These are phyloP conservation scores for Etheostoma perlongum DNA, from an alignment of 2,797 vertebrate genomes.

Conservation along the genomic window DNA sequence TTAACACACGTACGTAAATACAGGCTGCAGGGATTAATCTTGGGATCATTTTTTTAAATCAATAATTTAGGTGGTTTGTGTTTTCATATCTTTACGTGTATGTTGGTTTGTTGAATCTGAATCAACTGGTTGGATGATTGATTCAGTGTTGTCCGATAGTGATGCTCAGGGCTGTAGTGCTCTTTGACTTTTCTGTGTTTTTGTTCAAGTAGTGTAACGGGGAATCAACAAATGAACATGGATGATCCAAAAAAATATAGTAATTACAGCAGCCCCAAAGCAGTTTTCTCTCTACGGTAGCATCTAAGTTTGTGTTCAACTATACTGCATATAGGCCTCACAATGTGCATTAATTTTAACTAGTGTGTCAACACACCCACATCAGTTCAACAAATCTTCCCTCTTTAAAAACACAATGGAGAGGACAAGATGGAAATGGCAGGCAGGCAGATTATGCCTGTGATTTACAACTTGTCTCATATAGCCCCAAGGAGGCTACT, in stretches of 20 bases:
- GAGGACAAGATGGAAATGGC: constrained; percentile 55
- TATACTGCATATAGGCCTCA: constrained; percentile 11
- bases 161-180: background rate
- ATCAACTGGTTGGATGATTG: background rate
- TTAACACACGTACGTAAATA: constrained; percentile 1
- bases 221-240: background rate
- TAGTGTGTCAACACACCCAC: constrained; percentile 36
- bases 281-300: background rate
- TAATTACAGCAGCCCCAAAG: background rate
- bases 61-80: background rate
- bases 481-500: constrained; percentile 60
- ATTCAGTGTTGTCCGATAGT: constrained; percentile 1
- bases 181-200: constrained; percentile 7
- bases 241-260: background rate
- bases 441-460: constrained; percentile 74
- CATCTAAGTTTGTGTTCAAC: constrained; percentile 5
- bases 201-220: background rate
- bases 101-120: background rate
- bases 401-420: constrained; percentile 37
- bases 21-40: background rate
- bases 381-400: constrained; percentile 48
- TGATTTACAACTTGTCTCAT: constrained; percentile 78
- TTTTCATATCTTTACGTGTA: background rate
- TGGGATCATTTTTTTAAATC: background rate
- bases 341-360: constrained; percentile 22